Percentiles rank a stretch among this genome's conserved stretches.
Conservation (phyloP, 2,797 vertebrate species). For the Telmatherina bonti region DNA sequence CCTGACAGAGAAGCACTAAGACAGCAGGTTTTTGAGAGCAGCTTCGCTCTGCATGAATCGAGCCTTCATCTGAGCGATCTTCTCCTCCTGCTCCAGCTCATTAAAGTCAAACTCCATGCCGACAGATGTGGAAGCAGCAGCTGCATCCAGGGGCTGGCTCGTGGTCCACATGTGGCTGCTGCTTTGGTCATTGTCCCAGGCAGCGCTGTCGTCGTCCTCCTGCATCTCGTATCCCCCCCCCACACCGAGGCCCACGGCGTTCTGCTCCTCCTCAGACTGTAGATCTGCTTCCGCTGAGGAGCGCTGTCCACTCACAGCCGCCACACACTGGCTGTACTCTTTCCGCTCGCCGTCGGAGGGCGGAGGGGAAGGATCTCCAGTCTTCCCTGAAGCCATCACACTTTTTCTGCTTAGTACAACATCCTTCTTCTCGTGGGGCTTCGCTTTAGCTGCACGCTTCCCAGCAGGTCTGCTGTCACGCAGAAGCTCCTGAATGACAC, state of each 20-base stretch:
- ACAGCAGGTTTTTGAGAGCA: slow-evolving; percentile 15
- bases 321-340: not conserved
- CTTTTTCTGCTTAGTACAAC: not conserved
- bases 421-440: slow-evolving; percentile 1
- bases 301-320: not conserved
- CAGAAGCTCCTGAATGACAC: slow-evolving; percentile 23
- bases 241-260: not conserved
- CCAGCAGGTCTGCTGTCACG: not conserved
- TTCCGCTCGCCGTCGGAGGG: not conserved
- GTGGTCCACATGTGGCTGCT: slow-evolving; percentile 2
- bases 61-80: slow-evolving; percentile 43
- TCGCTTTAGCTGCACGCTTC: not conserved
- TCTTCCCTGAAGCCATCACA: not conserved
- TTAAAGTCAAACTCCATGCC: slow-evolving; percentile 41
- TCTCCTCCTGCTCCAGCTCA: slow-evolving; percentile 49
- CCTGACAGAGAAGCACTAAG: not conserved
- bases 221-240: not conserved
- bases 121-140: not conserved
- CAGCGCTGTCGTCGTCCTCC: not conserved
- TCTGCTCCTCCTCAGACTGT: not conserved
- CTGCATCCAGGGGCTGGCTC: not conserved
- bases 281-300: not conserved
- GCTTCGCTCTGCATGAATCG: slow-evolving; percentile 11
- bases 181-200: not conserved
- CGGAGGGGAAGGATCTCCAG: not conserved